These are phyloP conservation scores for Rhyzopertha dominica DNA, from an alignment of 1,140 invertebrate genomes.

Conservation along the genomic window DNA sequence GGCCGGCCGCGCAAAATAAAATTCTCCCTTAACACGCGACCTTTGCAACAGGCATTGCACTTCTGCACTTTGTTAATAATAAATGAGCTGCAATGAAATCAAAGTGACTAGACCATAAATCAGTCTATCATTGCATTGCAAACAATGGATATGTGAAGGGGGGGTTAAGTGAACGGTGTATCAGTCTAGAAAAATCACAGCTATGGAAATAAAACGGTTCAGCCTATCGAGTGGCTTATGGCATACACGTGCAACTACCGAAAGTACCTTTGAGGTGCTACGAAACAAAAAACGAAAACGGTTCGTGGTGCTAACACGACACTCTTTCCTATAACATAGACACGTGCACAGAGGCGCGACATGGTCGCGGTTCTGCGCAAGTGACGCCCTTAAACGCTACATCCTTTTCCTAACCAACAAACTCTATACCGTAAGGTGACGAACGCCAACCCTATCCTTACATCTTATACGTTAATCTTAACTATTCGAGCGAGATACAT, in stretches of 20 bases:
- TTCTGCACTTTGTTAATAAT: slow-evolving; percentile 22
- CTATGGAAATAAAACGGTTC: slow-evolving; percentile 32
- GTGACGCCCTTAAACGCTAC: too few relatives aligned
- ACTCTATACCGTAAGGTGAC: too few relatives aligned
- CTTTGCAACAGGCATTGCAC: slow-evolving; percentile 30
- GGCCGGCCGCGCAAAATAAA: too few relatives aligned
- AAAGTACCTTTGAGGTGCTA: slow-evolving; percentile 23
- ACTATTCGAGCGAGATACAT: slow-evolving; percentile 9
- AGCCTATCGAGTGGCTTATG: slow-evolving; percentile 21
- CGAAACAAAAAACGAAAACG: too few relatives aligned
- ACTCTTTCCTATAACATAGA: too few relatives aligned
- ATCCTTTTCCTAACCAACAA: too few relatives aligned
- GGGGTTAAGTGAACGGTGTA: slow-evolving; percentile 16
- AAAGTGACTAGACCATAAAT: slow-evolving; percentile 29
- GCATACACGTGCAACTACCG: slow-evolving; percentile 27
- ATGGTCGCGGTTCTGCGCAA: too few relatives aligned
- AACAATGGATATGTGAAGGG: slow-evolving; percentile 17
- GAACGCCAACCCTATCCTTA: slow-evolving; percentile 3
- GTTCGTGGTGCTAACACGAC: too few relatives aligned
- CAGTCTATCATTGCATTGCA: slow-evolving; percentile 20
- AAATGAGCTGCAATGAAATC: slow-evolving; percentile 27
- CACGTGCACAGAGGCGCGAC: too few relatives aligned
- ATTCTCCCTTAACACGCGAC: too few relatives aligned
- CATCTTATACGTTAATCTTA: slow-evolving; percentile 6
- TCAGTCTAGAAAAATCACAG: slow-evolving; percentile 42